These are phyloP conservation scores for Empis livida DNA, from an alignment of 2,888 invertebrate genomes.

Conservation along the genomic window DNA sequence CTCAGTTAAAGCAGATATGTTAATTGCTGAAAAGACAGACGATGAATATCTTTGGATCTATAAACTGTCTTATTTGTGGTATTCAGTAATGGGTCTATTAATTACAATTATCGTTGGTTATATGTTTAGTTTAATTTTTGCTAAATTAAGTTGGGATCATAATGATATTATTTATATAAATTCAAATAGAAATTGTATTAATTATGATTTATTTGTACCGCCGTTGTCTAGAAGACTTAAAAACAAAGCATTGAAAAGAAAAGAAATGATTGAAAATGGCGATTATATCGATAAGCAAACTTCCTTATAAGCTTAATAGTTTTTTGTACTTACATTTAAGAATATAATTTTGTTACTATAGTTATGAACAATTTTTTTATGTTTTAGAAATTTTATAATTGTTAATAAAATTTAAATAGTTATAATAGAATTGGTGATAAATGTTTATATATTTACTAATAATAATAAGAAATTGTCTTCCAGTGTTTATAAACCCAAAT, in stretches of 20 bases:
- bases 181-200: constrained; percentile 29
- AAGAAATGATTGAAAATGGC: too few relatives aligned
- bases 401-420: too few relatives aligned
- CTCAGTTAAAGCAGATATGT: constrained; percentile 14
- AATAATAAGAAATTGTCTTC: too few relatives aligned
- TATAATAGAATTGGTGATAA: too few relatives aligned
- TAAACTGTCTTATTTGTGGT: constrained; percentile 61
- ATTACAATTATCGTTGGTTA: constrained; percentile 41
- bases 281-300: too few relatives aligned
- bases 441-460: too few relatives aligned
- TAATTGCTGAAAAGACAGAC: constrained; percentile 1
- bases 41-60: constrained; percentile 39
- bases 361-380: too few relatives aligned
- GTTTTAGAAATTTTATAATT: too few relatives aligned
- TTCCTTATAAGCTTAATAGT: too few relatives aligned
- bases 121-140: constrained; percentile 36
- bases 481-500: too few relatives aligned
- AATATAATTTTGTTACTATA: too few relatives aligned
- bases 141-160: constrained; percentile 26
- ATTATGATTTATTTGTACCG: constrained; percentile 46
- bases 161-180: constrained; percentile 26
- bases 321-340: too few relatives aligned
- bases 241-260: neutral
- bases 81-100: constrained; percentile 43
- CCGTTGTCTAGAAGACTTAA: constrained; percentile 16